Evolutionary conservation across 2,113 vertebrate genomes (phyloP), one percentile per base, ranked within the genome.

Genomic region (Anarhynchus alexandrinus): DNA sequence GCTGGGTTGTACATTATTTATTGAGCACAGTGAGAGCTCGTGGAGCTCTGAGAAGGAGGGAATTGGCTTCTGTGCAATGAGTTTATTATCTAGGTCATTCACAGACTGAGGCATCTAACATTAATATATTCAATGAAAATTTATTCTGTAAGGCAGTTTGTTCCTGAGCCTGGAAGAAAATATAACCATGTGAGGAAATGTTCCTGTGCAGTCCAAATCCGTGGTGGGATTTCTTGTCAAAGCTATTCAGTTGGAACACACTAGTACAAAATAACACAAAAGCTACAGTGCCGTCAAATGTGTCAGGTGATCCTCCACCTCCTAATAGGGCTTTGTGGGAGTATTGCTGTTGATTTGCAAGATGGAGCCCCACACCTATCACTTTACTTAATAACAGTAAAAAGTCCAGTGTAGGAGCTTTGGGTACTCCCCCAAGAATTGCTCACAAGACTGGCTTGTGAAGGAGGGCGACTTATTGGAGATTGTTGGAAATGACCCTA

Each of bases 1-100:
- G n/a, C 76, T 81, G 87, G 42, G n/a, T 76, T 94, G 40, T 96
- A 43, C 88, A 91, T 95, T 91, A 97, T 95, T 97, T 94, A 95
- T 83, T 67, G 57, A 76, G 90, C 65, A 72, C 88, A 69, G 61
- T 1, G 20, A 82, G 86, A 57, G 66, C 90, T 67, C 34, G 1
- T 40, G 45, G 76, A 86, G 76, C 72, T 84, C 81, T 65, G 57
- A 84, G 86, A 55, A 84, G n/a, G 58, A 70, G 78, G 34, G 81
- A 78, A 84, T 59, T 84, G 65, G 43, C 57, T 84, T 79, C 34
- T 0, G 2, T 86, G 91, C 90, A 64, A 6, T 78, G 57, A 72
- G 40, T 93, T 94, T 80, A 61, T 96, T 94, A 91, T 94, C 80
- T 89, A 49, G 94, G 95, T 92, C 77, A 76, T 51, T 95, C 77